Evolutionary conservation across 2,797 vertebrate genomes (phyloP).

Genomic region (Micropoecilia bifurca): DNA sequence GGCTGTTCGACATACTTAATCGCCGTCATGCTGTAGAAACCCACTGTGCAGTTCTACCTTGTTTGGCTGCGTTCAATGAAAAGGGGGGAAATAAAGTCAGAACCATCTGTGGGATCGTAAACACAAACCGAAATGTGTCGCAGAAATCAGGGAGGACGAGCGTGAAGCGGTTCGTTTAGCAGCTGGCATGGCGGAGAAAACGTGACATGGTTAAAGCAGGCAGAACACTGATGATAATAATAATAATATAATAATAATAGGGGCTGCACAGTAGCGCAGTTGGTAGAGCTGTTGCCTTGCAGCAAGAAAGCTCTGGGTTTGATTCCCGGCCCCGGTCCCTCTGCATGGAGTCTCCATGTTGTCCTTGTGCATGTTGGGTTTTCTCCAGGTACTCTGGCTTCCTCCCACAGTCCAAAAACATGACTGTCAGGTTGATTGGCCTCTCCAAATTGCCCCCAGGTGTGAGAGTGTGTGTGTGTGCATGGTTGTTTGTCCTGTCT

Average conservation of each 20-base stretch:
- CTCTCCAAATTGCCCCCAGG: no score
- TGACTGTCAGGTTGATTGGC: no score
- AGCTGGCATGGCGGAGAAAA: constrained; percentile 4
- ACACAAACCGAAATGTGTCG: not conserved
- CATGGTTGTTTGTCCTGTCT: no score
- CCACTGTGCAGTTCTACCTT: not conserved
- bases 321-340: no score
- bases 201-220: not conserved
- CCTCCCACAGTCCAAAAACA: no score
- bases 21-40: constrained; percentile 3
- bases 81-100: not conserved
- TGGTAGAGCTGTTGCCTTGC: no score
- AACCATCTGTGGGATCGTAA: not conserved
- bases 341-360: no score
- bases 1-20: constrained; percentile 5
- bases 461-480: no score
- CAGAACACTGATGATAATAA: not conserved
- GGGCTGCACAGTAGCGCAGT: no score
- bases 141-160: not conserved
- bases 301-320: no score
- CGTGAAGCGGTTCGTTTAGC: not conserved
- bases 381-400: no score
- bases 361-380: no score
- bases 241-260: not conserved
- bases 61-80: not conserved